Evolutionary conservation across 1,140 invertebrate species (phyloP).

Genomic region (Heliconius eleuchia): DNA sequence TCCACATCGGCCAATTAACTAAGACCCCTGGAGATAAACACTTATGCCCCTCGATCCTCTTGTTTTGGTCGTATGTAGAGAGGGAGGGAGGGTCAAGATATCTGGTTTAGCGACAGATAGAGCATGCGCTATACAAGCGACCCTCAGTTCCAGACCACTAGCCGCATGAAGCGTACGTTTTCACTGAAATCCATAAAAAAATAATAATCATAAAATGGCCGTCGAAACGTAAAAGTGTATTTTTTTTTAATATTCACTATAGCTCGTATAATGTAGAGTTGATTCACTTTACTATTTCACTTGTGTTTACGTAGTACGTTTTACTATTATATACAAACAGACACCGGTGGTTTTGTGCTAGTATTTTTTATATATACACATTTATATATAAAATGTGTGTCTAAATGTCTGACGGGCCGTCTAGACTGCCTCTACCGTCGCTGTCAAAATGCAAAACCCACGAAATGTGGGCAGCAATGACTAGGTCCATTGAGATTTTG

Average conservation of each 20-base stretch:
- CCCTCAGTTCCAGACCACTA: conserved; percentile 50
- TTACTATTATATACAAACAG: not conserved
- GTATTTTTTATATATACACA: no score
- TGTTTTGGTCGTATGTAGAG: conserved; percentile 1
- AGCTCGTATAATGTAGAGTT: not conserved
- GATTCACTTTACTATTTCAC: not conserved
- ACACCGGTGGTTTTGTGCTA: not conserved
- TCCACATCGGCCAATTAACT: conserved; percentile 38
- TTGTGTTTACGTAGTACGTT: conserved; percentile 21
- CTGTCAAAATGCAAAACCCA: conserved; percentile 75
- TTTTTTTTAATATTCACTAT: not conserved
- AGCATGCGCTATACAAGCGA: conserved; percentile 54
- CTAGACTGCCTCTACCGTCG: conserved; percentile 52
- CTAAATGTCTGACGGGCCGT: conserved; percentile 66
- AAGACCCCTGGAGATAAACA: conserved; percentile 24
- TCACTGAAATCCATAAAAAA: conserved; percentile 4
- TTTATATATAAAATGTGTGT: no score
- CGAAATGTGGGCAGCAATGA: conserved; percentile 89
- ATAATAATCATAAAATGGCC: not conserved
- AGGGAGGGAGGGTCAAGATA: conserved; percentile 39
- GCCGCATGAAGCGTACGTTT: conserved; percentile 45
- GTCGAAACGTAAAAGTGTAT: not conserved
- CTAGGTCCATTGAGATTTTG: conserved; percentile 88
- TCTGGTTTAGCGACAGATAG: conserved; percentile 45
- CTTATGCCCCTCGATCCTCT: no score